A percentile compares a stretch with the other conserved stretches of the same genome.
Conservation (phyloP, 2,797 vertebrate genomes). For the Propithecus perrieri region DNA sequence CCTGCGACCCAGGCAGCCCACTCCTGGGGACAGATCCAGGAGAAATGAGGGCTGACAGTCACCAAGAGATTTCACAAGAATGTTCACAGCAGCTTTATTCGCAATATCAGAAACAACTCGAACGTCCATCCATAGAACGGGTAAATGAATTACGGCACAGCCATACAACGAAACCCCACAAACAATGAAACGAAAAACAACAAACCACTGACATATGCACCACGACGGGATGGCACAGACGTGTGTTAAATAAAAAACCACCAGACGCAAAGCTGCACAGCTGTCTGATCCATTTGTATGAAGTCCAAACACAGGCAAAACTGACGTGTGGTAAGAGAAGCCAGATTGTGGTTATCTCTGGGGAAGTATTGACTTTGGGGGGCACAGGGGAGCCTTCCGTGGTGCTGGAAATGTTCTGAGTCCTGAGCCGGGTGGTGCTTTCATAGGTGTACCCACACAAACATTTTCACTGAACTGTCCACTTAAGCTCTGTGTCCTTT, state of each 20-base stretch:
- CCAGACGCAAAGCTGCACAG: not conserved
- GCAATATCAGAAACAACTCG: not conserved
- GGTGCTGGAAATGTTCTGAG: not conserved
- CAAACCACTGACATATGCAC: fast-evolving
- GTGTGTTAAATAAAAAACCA: fast-evolving
- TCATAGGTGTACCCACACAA: fast-evolving
- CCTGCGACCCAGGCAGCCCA: not conserved
- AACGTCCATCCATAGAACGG: fast-evolving
- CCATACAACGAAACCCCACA: fast-evolving
- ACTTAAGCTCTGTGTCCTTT: not conserved
- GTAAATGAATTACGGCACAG: fast-evolving
- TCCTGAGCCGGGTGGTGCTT: not conserved
- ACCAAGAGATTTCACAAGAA: not conserved
- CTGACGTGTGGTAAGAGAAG: fast-evolving
- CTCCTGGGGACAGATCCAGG: not conserved
- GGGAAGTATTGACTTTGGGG: not conserved
- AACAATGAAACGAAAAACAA: not conserved
- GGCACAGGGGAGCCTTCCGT: not conserved
- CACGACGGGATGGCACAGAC: fast-evolving
- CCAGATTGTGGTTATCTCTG: fast-evolving
- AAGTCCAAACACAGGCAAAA: not conserved
- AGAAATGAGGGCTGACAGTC: not conserved
- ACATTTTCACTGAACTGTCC: not conserved
- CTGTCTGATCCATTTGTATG: fast-evolving
- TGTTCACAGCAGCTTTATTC: not conserved